A percentile compares a stretch with the other conserved stretches of the same genome.
Evolutionary conservation across 2,888 invertebrate genomes (phyloP).

Genomic region (Timema podura): DNA sequence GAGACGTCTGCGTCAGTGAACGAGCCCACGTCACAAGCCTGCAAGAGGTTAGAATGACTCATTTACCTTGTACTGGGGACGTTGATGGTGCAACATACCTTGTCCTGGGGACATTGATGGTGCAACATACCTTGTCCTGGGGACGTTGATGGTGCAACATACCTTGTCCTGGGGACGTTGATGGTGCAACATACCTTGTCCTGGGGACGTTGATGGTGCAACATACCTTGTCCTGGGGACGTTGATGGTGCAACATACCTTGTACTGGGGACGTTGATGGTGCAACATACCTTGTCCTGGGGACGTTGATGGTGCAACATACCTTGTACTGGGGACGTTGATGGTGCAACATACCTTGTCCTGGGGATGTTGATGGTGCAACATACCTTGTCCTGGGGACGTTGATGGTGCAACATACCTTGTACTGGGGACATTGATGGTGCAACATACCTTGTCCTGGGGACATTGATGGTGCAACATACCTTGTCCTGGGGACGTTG

Average conservation of each 20-base stretch:
- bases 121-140: not conserved
- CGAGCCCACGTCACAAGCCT: slow-evolving; percentile 62
- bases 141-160: slow-evolving; percentile 5
- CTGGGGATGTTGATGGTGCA: slow-evolving; percentile 7
- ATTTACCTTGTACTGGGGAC: not conserved
- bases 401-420: not conserved
- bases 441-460: not conserved
- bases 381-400: not conserved
- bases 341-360: not conserved
- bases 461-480: not conserved
- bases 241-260: not conserved
- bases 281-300: not conserved
- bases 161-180: not conserved
- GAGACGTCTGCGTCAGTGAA: slow-evolving; percentile 61
- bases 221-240: not conserved
- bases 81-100: not conserved
- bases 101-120: slow-evolving; percentile 2
- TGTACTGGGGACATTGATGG: not conserved
- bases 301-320: slow-evolving; percentile 5
- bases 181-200: not conserved
- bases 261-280: slow-evolving; percentile 3
- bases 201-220: slow-evolving; percentile 5
- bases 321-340: not conserved
- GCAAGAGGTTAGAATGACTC: slow-evolving; percentile 35
- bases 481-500: not conserved